Percentiles rank a stretch among this genome's conserved stretches.
Evolutionary conservation across 2,888 invertebrate species (phyloP).

Genomic region (Tyria jacobaeae): DNA sequence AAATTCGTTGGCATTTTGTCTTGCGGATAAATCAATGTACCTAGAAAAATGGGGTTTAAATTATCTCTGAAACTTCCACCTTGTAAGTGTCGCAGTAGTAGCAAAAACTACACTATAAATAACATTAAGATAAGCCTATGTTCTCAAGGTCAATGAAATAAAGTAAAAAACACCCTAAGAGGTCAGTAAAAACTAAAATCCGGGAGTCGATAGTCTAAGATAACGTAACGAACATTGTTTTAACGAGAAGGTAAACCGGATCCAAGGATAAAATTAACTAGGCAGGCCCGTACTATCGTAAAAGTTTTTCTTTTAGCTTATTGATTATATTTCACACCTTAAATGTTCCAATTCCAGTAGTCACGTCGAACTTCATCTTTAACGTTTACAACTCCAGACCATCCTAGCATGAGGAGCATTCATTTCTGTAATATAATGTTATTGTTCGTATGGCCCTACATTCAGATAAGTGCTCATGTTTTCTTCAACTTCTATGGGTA

Average conservation of each 20-base stretch:
- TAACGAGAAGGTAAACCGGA: neutral
- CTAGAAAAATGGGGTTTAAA: neutral
- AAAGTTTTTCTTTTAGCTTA: no score
- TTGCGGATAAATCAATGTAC: neutral
- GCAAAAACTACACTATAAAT: neutral
- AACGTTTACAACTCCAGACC: no score
- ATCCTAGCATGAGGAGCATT: no score
- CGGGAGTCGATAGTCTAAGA: neutral
- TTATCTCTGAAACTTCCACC: neutral
- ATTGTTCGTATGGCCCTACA: no score
- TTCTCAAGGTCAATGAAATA: neutral
- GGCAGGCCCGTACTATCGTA: no score
- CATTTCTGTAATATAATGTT: no score
- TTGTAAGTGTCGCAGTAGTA: neutral
- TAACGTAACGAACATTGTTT: neutral
- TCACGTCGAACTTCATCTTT: no score
- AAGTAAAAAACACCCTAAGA: neutral
- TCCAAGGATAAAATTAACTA: neutral
- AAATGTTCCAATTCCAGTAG: no score
- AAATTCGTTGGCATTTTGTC: constrained; percentile 10
- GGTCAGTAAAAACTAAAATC: neutral
- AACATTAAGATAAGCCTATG: neutral
- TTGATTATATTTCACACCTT: no score
- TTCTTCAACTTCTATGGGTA: no score
- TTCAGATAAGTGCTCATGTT: no score